Base-by-base conservation (phyloP, 2,888 invertebrate genomes). In the Drosophila lacicola region DNA sequence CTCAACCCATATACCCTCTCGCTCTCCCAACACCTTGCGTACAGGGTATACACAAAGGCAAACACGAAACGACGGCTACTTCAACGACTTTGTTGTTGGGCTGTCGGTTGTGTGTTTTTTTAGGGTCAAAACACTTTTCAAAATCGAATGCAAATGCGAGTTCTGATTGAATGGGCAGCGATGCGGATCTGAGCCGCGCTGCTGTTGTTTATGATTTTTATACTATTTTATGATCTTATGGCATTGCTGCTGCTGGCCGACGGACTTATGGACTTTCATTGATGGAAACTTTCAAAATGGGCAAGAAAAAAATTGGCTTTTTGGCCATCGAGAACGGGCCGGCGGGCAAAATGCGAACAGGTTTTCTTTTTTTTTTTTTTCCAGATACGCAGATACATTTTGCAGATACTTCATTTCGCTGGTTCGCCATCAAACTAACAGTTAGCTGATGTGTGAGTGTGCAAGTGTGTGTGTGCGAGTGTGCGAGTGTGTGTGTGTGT, bases 221-320 rank as follows among this genome's bases (percentile, higher is more conserved):
- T 62, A 41, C 42, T 41, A 60, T 63, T 47, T 69, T 74, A 74
- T 73, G 62, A 62, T 54, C 58, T 73, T 63, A 62, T 68, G 62
- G 25, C 66, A 57, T 56, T 46, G 50, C 58, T 53, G 54, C 42
- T 37, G 46, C n/a, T 60, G 47, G 55, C 36, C 25, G 39, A 53
- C 46, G 54, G 34, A 54, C 55, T 58, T 53, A 46, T 61, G 66
- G 86, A 88, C 83, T 83, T 83, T 83, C 83, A 83, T 83, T 83
- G 88, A 83, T 88, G 75, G 88, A 88, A 88, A 83, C 88, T 88
- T 83, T 83, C 83, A 82, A 88, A 72, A 80, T 29, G 29, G 29
- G 1, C 2, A 17, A 17, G 8, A 29, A 29, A 29, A 29, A 29
- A 29, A 29, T 29, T 29, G 29, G 58, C 51, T 34, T 60, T 63